These are phyloP conservation scores for Atta colombica DNA, from an alignment of 1,140 invertebrate genomes.

Conservation along the genomic window DNA sequence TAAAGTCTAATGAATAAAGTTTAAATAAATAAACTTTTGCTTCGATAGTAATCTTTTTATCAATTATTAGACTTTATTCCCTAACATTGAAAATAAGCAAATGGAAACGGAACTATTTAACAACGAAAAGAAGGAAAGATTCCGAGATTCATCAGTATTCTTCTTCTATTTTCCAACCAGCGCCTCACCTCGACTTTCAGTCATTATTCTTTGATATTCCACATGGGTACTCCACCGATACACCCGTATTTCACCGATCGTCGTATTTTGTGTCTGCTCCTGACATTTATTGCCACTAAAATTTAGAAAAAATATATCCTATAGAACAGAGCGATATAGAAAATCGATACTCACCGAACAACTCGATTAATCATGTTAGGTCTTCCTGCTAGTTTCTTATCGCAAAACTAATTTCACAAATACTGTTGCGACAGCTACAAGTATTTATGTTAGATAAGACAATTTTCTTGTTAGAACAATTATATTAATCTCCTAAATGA, in stretches of 20 bases:
- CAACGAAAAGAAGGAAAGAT: neutral
- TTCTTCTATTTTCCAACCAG: slow-evolving; percentile 25
- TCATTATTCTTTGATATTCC: slow-evolving; percentile 49
- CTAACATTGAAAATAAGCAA: neutral
- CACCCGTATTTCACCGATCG: slow-evolving; percentile 18
- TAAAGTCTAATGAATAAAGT: too few species aligned
- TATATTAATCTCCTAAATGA: neutral
- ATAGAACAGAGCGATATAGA: neutral
- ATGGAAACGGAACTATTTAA: neutral
- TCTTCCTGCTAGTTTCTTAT: neutral
- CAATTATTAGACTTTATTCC: neutral
- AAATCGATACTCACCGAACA: slow-evolving; percentile 23
- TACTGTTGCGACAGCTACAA: neutral
- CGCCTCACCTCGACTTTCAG: slow-evolving; percentile 16
- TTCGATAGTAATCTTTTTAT: neutral
- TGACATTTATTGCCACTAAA: slow-evolving; percentile 49
- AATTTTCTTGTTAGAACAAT: neutral
- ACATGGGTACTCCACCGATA: slow-evolving; percentile 17
- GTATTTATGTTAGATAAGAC: neutral
- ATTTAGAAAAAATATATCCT: slow-evolving; percentile 29
- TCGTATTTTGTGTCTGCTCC: slow-evolving; percentile 19
- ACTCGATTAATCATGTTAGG: slow-evolving; percentile 17
- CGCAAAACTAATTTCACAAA: slow-evolving; percentile 3
- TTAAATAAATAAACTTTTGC: neutral
- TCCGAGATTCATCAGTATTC: slow-evolving; percentile 33